phyloP scores from a whole-genome alignment of 1,140 invertebrate species.

The Hestina assimilis region DNA sequence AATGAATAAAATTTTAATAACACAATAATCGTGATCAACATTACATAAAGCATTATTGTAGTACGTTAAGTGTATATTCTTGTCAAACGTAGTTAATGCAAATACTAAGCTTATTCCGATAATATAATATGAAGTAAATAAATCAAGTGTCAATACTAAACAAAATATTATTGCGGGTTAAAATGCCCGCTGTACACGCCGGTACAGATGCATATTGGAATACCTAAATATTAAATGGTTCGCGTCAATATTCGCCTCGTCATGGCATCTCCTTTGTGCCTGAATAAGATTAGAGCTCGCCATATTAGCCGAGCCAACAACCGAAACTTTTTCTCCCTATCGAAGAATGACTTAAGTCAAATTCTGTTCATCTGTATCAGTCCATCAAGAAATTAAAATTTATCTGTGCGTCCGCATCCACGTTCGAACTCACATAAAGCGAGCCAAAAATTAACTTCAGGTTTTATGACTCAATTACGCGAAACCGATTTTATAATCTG shows the following conservation, averaged over 20 bases:
- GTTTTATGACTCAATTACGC: slow-evolving; percentile 72
- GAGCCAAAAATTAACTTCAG: slow-evolving; percentile 39
- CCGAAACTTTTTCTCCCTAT: slow-evolving; percentile 46
- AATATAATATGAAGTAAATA: slow-evolving; percentile 18
- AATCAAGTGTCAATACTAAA: slow-evolving; percentile 8
- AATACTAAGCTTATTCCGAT: slow-evolving; percentile 10
- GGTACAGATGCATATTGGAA: slow-evolving; percentile 60
- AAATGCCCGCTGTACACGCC: slow-evolving; percentile 34
- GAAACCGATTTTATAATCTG: slow-evolving; percentile 72
- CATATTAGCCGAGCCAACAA: slow-evolving; percentile 60
- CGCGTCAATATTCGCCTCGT: slow-evolving; percentile 63
- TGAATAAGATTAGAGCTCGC: slow-evolving; percentile 64
- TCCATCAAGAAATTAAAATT: slow-evolving; percentile 1
- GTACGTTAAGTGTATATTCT: background rate
- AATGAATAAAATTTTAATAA: slow-evolving; percentile 16
- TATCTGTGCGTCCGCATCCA: background rate
- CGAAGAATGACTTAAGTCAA: slow-evolving; percentile 32
- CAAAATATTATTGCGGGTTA: slow-evolving; percentile 6
- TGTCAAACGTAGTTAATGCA: slow-evolving; percentile 15
- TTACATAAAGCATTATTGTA: slow-evolving; percentile 20
- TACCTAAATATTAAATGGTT: slow-evolving; percentile 76
- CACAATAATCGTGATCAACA: slow-evolving; percentile 21
- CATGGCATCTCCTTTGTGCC: slow-evolving; percentile 72
- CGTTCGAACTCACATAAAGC: slow-evolving; percentile 10
- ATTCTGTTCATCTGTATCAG: slow-evolving; percentile 34